A percentile compares a stretch with the other conserved stretches of the same genome.
phyloP scores from a whole-genome alignment of 2,888 invertebrate genomes.

The Trichopoda pennipes region DNA sequence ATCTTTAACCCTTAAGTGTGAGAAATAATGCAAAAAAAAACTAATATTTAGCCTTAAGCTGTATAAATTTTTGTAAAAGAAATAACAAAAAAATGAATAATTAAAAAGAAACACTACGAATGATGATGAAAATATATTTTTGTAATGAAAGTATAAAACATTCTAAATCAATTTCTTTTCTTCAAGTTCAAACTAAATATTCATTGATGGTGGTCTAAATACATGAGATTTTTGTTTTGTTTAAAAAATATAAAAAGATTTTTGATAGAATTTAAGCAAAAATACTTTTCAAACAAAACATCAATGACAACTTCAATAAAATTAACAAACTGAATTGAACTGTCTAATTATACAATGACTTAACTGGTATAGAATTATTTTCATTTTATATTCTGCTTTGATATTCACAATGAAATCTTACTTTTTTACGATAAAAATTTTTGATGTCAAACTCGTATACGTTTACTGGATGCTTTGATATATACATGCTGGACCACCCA shows the following conservation, averaged over 20 bases:
- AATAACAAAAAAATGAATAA: neutral
- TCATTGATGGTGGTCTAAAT: conserved; percentile 34
- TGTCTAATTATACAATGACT: conserved; percentile 45
- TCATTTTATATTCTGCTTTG: neutral
- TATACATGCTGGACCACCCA: too few relatives aligned
- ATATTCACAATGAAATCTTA: conserved; percentile 46
- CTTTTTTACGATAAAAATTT: neutral
- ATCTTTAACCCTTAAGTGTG: conserved; percentile 30
- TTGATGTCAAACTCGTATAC: too few relatives aligned
- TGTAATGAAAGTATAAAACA: neutral
- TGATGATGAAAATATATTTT: neutral
- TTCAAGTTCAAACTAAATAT: neutral
- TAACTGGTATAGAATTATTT: conserved; percentile 34
- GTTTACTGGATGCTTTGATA: neutral
- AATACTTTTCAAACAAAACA: conserved; percentile 15
- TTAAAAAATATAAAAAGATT: neutral
- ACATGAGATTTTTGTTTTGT: too few relatives aligned
- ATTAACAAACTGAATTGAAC: conserved; percentile 41
- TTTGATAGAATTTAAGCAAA: neutral
- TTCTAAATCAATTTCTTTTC: neutral
- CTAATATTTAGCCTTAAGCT: neutral
- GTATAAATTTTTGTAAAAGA: neutral
- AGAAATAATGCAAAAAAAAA: neutral
- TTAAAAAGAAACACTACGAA: neutral
- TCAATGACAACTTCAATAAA: conserved; percentile 30